These are phyloP conservation scores for Myotis yumanensis DNA, from an alignment of 2,113 vertebrate species.

Conservation along the genomic window DNA sequence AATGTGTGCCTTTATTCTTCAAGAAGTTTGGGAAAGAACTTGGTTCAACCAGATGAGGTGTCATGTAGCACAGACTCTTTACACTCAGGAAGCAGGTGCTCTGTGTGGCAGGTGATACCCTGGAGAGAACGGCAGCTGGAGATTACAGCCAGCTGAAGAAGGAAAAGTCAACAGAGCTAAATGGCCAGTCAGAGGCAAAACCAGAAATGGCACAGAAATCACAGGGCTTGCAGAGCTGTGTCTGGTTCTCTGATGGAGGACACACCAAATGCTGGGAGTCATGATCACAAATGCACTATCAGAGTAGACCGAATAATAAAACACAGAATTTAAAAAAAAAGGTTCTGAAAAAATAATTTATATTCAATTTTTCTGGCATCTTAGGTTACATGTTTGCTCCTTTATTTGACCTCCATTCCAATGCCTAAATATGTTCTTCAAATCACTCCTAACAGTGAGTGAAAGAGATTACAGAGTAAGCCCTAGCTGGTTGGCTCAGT, in stretches of 20 bases:
- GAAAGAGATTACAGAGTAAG: neutral
- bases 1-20: neutral
- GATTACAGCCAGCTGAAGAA: neutral
- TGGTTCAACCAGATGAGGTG: neutral
- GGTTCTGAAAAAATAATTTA: neutral
- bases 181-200: neutral
- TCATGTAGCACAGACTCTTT: neutral
- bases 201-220: conserved; percentile 18
- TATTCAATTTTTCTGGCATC: neutral
- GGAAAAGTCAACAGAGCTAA: neutral
- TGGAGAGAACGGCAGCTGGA: neutral
- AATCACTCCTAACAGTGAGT: neutral
- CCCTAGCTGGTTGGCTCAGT: too few species aligned
- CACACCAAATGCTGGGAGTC: neutral
- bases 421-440: neutral
- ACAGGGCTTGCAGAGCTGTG: neutral
- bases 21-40: neutral
- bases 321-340: neutral
- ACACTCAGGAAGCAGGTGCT: neutral
- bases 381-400: neutral
- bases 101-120: neutral
- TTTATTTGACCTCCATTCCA: neutral
- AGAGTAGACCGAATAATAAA: neutral
- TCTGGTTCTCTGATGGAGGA: neutral
- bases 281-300: neutral